A percentile compares a stretch with the other conserved stretches of the same genome.
Conservation (phyloP, 2,888 invertebrate species). For the Galerucella pusilla region DNA sequence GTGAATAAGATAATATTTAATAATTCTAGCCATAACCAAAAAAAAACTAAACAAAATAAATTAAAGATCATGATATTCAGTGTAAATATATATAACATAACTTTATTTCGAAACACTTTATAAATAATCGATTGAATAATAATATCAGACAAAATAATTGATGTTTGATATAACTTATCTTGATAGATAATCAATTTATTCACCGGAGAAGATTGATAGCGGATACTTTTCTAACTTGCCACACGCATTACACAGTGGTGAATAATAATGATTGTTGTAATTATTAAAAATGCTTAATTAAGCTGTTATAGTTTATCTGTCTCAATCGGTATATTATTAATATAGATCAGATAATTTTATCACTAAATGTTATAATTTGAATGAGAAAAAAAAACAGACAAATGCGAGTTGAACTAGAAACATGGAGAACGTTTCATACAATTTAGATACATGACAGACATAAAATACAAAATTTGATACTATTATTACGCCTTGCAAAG, state of each 20-base stretch:
- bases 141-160: constrained; percentile 35
- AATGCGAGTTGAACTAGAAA: no score
- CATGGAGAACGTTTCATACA: no score
- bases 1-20: not conserved
- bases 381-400: not conserved
- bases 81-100: constrained; percentile 9
- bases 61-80: constrained; percentile 11
- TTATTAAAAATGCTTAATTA: constrained; percentile 41
- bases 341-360: constrained; percentile 3
- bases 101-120: constrained; percentile 20
- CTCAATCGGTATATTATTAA: constrained; percentile 2
- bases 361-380: not conserved
- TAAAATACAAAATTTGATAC: no score
- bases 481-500: no score
- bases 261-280: constrained; percentile 14
- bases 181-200: constrained; percentile 38
- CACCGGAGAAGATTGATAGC: constrained; percentile 35
- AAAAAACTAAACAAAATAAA: not conserved
- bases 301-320: constrained; percentile 40
- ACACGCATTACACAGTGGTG: constrained; percentile 26
- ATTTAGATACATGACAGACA: no score
- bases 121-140: constrained; percentile 22
- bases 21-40: constrained; percentile 13
- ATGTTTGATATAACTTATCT: constrained; percentile 32
- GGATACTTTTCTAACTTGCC: constrained; percentile 25